Conservation (phyloP, 2,113 vertebrate genomes). For the Peromyscus polionotus region DNA sequence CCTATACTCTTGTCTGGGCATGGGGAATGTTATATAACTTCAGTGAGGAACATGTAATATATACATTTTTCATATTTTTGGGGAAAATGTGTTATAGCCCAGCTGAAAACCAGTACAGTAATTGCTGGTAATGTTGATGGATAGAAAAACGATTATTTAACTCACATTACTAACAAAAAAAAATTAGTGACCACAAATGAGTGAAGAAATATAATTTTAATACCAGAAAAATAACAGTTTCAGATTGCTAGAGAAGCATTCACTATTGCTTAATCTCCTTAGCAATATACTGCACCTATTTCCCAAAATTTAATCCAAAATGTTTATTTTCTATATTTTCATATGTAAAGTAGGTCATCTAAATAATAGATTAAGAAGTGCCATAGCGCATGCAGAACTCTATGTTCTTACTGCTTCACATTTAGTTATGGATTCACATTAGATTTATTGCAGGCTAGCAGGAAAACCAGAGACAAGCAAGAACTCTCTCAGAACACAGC, state of each 20-base stretch:
- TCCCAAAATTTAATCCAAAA: neutral
- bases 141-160: neutral
- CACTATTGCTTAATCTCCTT: neutral
- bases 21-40: neutral
- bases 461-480: neutral
- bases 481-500: neutral
- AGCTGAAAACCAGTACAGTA: conserved; percentile 50
- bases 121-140: conserved; percentile 22
- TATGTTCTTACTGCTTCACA: neutral
- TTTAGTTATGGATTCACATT: neutral
- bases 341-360: neutral
- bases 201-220: conserved; percentile 35
- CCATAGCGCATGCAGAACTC: conserved; percentile 21
- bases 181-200: neutral
- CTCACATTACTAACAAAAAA: neutral
- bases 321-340: neutral
- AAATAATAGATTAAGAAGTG: neutral
- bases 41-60: conserved; percentile 1
- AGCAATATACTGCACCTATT: neutral
- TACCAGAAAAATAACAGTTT: conserved; percentile 3
- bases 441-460: neutral
- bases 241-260: conserved; percentile 25
- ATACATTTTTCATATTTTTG: conserved; percentile 23
- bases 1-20: neutral
- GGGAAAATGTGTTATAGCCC: neutral